Conservation (phyloP, 2,888 invertebrate genomes). For the Chrysolina americana region DNA sequence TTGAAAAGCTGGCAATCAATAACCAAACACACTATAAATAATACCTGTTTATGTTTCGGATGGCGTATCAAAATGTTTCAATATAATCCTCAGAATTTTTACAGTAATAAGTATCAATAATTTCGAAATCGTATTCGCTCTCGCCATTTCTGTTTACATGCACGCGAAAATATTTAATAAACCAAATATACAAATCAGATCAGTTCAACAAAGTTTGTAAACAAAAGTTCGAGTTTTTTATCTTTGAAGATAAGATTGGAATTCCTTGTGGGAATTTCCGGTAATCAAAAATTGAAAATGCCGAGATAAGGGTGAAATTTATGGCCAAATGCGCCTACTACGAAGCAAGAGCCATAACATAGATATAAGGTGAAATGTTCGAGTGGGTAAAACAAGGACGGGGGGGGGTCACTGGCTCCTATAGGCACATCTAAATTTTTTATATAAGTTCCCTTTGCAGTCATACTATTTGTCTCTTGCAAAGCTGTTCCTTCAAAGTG, state of each 20-base stretch:
- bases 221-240: constrained; percentile 2
- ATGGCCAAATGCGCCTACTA: too few species aligned
- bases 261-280: neutral
- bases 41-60: constrained; percentile 48
- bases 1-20: constrained; percentile 47
- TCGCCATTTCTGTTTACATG: constrained; percentile 25
- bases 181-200: constrained; percentile 4
- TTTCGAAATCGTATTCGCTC: constrained; percentile 37
- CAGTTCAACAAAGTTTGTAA: constrained; percentile 4
- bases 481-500: too few species aligned
- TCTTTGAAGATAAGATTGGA: constrained; percentile 1
- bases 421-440: too few species aligned
- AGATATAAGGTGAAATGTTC: too few species aligned
- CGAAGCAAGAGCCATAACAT: too few species aligned
- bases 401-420: too few species aligned
- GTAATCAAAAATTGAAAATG: neutral
- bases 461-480: too few species aligned
- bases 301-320: too few species aligned
- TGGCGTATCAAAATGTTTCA: constrained; percentile 50
- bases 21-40: constrained; percentile 51
- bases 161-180: neutral
- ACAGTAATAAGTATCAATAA: constrained; percentile 44
- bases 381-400: too few species aligned
- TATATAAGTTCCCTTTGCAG: too few species aligned
- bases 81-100: constrained; percentile 47